Conservation (phyloP, 2,113 vertebrate species). For the Vireo altiloquus region DNA sequence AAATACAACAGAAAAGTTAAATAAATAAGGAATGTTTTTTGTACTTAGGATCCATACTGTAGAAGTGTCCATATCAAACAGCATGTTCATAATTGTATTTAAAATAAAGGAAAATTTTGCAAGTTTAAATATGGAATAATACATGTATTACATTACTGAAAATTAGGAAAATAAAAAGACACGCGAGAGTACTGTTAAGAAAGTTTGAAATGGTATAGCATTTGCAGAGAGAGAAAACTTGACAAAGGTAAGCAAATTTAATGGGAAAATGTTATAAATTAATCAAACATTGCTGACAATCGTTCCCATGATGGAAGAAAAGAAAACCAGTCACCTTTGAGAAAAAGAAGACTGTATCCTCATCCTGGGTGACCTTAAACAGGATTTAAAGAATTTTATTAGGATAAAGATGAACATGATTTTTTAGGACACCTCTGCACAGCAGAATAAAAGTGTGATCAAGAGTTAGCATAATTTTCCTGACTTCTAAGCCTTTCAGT, state of each 20-base stretch:
- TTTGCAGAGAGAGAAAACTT: not conserved
- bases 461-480: not conserved
- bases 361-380: not conserved
- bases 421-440: not conserved
- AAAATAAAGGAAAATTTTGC: not conserved
- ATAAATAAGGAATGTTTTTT: not conserved
- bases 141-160: not conserved
- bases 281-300: not conserved
- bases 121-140: not conserved
- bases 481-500: not conserved
- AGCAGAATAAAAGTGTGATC: not conserved
- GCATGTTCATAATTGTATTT: not conserved
- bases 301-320: not conserved
- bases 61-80: not conserved
- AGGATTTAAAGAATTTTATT: not conserved
- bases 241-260: not conserved
- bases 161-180: not conserved
- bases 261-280: not conserved
- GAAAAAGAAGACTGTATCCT: not conserved
- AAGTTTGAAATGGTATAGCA: not conserved
- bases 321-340: not conserved
- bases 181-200: not conserved
- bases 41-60: not conserved
- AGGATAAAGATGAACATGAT: not conserved
- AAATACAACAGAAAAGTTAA: not conserved